A percentile compares a stretch with the other conserved stretches of the same genome.
These are phyloP conservation scores for Montipora sp. DNA, from an alignment of 64 coral and sea anemone species.

Conservation along the genomic window DNA sequence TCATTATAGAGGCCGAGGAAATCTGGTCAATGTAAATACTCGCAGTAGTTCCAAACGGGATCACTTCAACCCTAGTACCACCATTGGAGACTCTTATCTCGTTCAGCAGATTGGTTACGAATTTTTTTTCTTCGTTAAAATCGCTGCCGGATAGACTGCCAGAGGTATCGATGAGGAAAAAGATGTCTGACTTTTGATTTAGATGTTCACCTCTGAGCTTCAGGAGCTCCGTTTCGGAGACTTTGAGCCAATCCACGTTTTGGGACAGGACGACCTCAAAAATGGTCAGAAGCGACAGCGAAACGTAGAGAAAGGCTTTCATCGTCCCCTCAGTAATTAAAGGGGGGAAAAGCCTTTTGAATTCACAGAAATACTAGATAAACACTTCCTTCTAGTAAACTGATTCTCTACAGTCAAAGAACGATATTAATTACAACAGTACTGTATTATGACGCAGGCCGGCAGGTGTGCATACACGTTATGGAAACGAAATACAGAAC, in stretches of 20 bases:
- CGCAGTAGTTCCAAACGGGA: slow-evolving; percentile 49
- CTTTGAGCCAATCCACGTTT: slow-evolving; percentile 61
- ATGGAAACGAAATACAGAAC: background rate
- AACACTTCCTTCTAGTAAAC: background rate
- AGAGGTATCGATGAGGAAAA: slow-evolving; percentile 84
- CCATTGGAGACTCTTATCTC: slow-evolving; percentile 63
- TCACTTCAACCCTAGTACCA: slow-evolving; percentile 82
- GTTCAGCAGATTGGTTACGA: slow-evolving; percentile 80
- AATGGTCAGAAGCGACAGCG: background rate
- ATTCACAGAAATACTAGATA: background rate
- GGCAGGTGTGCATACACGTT: background rate
- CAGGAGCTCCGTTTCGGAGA: slow-evolving; percentile 47
- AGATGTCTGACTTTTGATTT: slow-evolving; percentile 68
- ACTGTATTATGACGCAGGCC: background rate
- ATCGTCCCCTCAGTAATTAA: background rate
- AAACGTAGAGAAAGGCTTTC: background rate
- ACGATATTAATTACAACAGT: background rate
- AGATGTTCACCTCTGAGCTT: slow-evolving; percentile 61
- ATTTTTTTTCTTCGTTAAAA: slow-evolving; percentile 75
- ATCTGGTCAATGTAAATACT: slow-evolving; percentile 64
- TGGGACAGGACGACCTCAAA: background rate
- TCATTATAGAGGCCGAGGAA: background rate
- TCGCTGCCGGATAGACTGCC: slow-evolving; percentile 54
- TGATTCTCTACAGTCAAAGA: background rate
- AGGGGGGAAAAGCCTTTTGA: background rate